phyloP scores from a whole-genome alignment of 1,140 invertebrate genomes.

The Polyergus mexicanus region DNA sequence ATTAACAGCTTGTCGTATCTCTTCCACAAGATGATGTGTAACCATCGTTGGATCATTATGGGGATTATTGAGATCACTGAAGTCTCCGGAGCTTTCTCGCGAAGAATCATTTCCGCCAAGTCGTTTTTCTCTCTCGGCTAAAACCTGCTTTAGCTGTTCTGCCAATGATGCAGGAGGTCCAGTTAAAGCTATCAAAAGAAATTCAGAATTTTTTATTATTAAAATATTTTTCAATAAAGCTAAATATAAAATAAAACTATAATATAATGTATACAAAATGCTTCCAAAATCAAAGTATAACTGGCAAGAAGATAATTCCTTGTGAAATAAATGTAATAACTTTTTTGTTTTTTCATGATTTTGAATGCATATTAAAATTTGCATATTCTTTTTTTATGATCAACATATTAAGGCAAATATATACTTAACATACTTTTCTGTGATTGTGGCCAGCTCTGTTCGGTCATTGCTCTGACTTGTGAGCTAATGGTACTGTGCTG shows the following conservation, averaged over 20 bases:
- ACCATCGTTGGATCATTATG: constrained; percentile 87
- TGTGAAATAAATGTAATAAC: too few species aligned
- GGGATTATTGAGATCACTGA: constrained; percentile 88
- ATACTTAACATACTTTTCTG: constrained; percentile 80
- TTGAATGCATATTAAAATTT: too few species aligned
- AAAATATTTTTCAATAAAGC: too few species aligned
- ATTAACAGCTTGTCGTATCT: constrained; percentile 93
- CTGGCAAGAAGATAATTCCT: too few species aligned
- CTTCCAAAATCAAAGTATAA: too few species aligned
- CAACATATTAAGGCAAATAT: background rate
- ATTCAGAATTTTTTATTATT: background rate
- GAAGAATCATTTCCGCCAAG: constrained; percentile 87
- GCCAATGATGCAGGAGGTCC: constrained; percentile 92
- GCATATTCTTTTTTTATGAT: background rate
- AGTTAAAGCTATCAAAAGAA: constrained; percentile 68
- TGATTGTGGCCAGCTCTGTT: constrained; percentile 84
- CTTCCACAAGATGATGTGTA: constrained; percentile 93
- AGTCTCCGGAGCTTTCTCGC: constrained; percentile 89
- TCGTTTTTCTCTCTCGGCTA: constrained; percentile 91
- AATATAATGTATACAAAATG: too few species aligned
- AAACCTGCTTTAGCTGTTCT: constrained; percentile 94
- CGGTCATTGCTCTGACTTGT: constrained; percentile 85
- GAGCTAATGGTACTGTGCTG: constrained; percentile 85
- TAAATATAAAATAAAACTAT: too few species aligned
- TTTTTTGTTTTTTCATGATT: too few species aligned